These are phyloP conservation scores for Piscicola geometra DNA, from an alignment of 2,888 invertebrate species.

Conservation along the genomic window DNA sequence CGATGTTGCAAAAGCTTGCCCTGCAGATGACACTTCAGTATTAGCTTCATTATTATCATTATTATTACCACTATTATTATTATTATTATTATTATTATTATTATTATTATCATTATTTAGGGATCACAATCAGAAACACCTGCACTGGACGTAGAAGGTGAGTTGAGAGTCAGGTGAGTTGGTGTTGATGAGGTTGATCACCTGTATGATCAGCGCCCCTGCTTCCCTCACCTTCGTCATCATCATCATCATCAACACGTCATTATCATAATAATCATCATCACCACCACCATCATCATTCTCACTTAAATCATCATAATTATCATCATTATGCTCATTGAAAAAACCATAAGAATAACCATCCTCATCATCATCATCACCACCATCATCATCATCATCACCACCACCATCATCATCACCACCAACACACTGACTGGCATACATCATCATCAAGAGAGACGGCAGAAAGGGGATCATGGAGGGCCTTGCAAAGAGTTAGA, in stretches of 20 bases:
- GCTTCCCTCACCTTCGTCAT: slow-evolving; percentile 15
- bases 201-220: slow-evolving; percentile 6
- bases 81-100: not conserved
- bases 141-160: slow-evolving; percentile 86
- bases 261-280: too few species aligned
- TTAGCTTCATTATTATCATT: slow-evolving; percentile 26
- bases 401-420: not conserved
- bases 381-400: slow-evolving; percentile 29
- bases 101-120: not conserved
- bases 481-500: slow-evolving; percentile 78
- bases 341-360: slow-evolving; percentile 14
- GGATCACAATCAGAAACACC: slow-evolving; percentile 62
- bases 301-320: slow-evolving; percentile 23
- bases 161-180: slow-evolving; percentile 70
- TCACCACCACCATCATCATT: slow-evolving; percentile 29
- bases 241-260: too few species aligned
- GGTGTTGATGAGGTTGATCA: not conserved
- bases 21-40: slow-evolving; percentile 13
- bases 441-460: slow-evolving; percentile 72
- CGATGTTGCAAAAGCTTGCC: slow-evolving; percentile 79
- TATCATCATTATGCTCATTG: slow-evolving; percentile 20
- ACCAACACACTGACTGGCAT: not conserved
- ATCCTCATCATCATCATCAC: slow-evolving; percentile 33
- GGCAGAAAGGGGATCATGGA: slow-evolving; percentile 80
- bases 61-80: slow-evolving; percentile 26